Evolutionary conservation across 2,888 invertebrate genomes (phyloP).

Genomic region (Heteromyza rotundicornis): DNA sequence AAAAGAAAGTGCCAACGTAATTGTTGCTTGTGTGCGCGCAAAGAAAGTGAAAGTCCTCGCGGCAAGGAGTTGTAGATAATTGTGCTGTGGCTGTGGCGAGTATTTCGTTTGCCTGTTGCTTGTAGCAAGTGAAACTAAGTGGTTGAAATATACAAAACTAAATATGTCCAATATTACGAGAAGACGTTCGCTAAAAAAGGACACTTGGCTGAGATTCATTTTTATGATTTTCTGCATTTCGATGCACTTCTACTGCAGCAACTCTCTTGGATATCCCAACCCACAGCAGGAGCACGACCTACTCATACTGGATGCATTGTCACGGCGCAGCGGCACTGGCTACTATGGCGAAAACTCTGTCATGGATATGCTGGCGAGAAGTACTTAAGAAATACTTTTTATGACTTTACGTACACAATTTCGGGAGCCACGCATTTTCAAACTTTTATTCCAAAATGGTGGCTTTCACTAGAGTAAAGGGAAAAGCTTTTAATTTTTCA

Average conservation of each 20-base stretch:
- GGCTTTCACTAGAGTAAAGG: too few relatives aligned
- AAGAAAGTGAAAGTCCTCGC: conserved; percentile 51
- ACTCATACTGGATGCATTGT: conserved; percentile 74
- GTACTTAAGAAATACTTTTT: conserved; percentile 64
- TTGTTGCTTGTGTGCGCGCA: not conserved
- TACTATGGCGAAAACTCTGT: conserved; percentile 71
- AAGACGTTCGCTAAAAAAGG: conserved; percentile 40
- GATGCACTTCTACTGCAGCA: conserved; percentile 20
- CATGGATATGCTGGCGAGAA: conserved; percentile 84
- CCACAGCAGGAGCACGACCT: conserved; percentile 77
- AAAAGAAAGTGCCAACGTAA: conserved; percentile 8
- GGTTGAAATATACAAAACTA: too few relatives aligned
- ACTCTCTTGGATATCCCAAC: conserved; percentile 48
- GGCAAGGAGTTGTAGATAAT: conserved; percentile 6
- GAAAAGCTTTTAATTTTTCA: too few relatives aligned
- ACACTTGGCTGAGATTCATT: conserved; percentile 43
- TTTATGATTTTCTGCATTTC: conserved; percentile 19
- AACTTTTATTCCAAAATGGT: too few relatives aligned
- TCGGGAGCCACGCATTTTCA: too few relatives aligned
- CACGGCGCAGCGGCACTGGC: conserved; percentile 65
- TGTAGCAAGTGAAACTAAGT: too few relatives aligned
- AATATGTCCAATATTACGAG: conserved; percentile 30
- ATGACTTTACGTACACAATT: too few relatives aligned
- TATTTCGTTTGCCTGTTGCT: not conserved
- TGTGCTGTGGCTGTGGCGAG: not conserved